Base-by-base conservation (phyloP, 2,888 invertebrate genomes). In the Dasysyrphus albostriatus region DNA sequence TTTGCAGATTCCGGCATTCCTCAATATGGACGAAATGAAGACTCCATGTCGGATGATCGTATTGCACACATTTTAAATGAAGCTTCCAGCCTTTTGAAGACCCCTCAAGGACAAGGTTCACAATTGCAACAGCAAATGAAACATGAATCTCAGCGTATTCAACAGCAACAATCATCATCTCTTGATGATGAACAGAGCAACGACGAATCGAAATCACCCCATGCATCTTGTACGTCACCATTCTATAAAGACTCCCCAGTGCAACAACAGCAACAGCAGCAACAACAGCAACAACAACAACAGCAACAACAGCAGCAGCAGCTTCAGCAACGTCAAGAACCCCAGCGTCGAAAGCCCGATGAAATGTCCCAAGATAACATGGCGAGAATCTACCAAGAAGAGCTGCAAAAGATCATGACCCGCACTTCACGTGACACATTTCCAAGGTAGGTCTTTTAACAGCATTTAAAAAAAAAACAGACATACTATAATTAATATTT, bases 341-440 rank as follows among this genome's bases (percentile, higher is more conserved):
- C 89, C 65, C 90, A 90, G 37, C 90, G 90, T 24, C 82, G 81
- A 90, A 92, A 88, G 47, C 63, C 76, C 93, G 98, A 98, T 92
- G 98, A 98, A 93, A 97, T 98, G 93, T 97, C 98, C 49, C 98
- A 98, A 92, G 99, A 99, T 91, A 98, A 98, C 93, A 98, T 98
- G 90, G 96, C 97, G 54, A 95, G 98, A 90, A 97, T 98, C 90
- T 98, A 98, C 92, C 98, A 98, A 91, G 98, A 98, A 91, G 98
- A 99, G 92, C 94, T 98, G 88, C 96, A 97, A 80, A 98, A 98
- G 92, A 95, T 99, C 75, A 98, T 98, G 95, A 97, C 96, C 89
- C 95, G 97, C 76, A 96, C 95, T 88, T 96, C 95, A 47, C 94
- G 96, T 56, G 97, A 97, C 81, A 95, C 96, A 16, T 96, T 96